A percentile compares a stretch with the other conserved stretches of the same genome.
Conservation (phyloP, 2,797 vertebrate species). For the Peromyscus attwateri region DNA sequence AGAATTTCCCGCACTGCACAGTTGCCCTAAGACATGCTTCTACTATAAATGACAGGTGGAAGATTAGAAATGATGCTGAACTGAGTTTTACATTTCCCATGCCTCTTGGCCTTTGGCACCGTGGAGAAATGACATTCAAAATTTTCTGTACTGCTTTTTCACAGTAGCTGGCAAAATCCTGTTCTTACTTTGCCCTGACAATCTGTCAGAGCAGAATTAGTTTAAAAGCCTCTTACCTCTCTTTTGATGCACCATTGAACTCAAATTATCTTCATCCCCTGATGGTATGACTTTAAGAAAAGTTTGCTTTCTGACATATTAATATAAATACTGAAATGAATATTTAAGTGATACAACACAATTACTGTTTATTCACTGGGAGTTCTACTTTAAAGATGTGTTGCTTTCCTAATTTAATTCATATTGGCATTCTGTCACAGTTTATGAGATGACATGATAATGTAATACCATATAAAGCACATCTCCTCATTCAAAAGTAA, state of each 20-base stretch:
- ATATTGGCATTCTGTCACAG: not conserved
- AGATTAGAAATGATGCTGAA: constrained; percentile 64
- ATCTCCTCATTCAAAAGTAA: not conserved
- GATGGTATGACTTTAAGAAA: constrained; percentile 55
- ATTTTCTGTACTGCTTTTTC: constrained; percentile 55
- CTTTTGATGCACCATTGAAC: constrained; percentile 70
- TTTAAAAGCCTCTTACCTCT: constrained; percentile 69
- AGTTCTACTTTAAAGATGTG: not conserved
- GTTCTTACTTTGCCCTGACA: constrained; percentile 70
- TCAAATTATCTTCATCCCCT: constrained; percentile 71
- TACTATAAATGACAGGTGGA: constrained; percentile 57
- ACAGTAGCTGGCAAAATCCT: constrained; percentile 56
- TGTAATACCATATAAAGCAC: not conserved
- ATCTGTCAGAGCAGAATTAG: constrained; percentile 73
- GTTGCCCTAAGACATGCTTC: not conserved
- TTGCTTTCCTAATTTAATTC: not conserved
- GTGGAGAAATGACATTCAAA: constrained; percentile 67
- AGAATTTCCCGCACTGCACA: not conserved
- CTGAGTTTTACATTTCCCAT: constrained; percentile 68
- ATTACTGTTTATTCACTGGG: constrained; percentile 12
- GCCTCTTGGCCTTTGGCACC: constrained; percentile 64
- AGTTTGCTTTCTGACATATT: constrained; percentile 53
- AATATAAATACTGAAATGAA: constrained; percentile 48
- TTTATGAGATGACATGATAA: not conserved
- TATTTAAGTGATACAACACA: constrained; percentile 1